Percentiles rank a stretch among this genome's conserved stretches.
phyloP scores from a whole-genome alignment of 2,113 vertebrate genomes.

The Limnothrissa miodon region DNA sequence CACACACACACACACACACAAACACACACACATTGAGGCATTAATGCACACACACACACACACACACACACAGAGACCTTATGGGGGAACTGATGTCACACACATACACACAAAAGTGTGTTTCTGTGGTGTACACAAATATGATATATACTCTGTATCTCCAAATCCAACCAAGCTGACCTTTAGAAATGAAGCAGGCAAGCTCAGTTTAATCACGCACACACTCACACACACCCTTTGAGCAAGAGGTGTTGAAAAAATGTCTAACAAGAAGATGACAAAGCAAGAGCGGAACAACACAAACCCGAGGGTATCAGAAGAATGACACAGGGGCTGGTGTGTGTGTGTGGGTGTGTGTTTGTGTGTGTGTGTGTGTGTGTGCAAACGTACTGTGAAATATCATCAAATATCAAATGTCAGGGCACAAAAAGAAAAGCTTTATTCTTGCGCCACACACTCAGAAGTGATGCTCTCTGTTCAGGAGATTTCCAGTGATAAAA shows the following conservation, averaged over 20 bases:
- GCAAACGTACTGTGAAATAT: background rate
- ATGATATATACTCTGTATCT: background rate
- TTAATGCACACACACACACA: background rate
- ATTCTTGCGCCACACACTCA: background rate
- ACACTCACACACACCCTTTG: conserved; percentile 40
- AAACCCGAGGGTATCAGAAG: background rate
- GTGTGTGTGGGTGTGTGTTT: conserved; percentile 8
- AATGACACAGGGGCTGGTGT: background rate
- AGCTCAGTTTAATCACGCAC: conserved; percentile 7
- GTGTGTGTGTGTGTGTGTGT: background rate
- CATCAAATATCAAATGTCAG: conserved; percentile 9
- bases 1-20: conserved; percentile 25
- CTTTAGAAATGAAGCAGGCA: conserved; percentile 55
- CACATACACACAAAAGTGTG: background rate
- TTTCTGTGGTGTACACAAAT: background rate
- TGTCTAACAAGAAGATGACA: background rate
- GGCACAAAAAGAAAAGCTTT: background rate
- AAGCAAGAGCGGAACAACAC: background rate
- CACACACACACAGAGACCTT: conserved; percentile 17
- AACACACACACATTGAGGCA: background rate
- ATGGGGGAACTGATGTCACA: too few relatives aligned
- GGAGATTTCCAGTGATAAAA: background rate
- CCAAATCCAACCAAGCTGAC: conserved; percentile 53
- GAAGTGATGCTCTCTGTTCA: background rate
- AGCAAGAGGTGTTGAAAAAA: too few relatives aligned